Base-by-base conservation (phyloP, 2,113 vertebrate genomes). In the Telmatochromis sp. region DNA sequence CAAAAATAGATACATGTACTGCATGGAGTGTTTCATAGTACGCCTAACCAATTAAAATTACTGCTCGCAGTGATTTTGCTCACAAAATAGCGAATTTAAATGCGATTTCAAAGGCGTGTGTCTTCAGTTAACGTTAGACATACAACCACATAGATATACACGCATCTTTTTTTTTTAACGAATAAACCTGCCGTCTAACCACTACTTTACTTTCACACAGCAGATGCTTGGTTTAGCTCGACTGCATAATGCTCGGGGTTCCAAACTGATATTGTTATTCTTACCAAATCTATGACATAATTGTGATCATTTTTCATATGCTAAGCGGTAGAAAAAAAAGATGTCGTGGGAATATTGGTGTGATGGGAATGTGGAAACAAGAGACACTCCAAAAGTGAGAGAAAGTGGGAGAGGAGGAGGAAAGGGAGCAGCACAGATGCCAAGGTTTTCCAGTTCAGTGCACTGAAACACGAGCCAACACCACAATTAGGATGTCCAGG, bases 371-470 rank as follows among this genome's bases (percentile, higher is more conserved):
- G 65, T 81, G 37, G 23, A 23, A 80, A 85, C 53, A 19, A 83
- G n/a, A 81, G 51, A 60, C 60, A 87, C 51, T 21, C 17, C 23
- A 35, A 80, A n/a, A 79, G 26, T 12, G 26, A 65, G 63, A 82
- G 49, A 33, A 53, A 40, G 82, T 85, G 65, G 86, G 5, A 40
- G 75, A 75, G 42, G 78, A 26, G 8, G 19, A 63, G 73, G 51
- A 84, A 31, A 60, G 84, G 54, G 80, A 85, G 86, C 19, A 73
- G 70, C 75, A 33, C 89, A 91, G 89, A 90, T 91, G 92, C 92
- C 85, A 92, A 85, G 70, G 81, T 87, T 91, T 95, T 95, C 93
- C 89, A 93, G 88, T 90, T 89, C 93, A 93, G 83, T 79, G 82
- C 89, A 47, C 89, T 83, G 87, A 86, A 94, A 94, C 87, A 91